Evolutionary conservation across 2,888 invertebrate genomes (phyloP).

Genomic region (Hypsopygia costalis): DNA sequence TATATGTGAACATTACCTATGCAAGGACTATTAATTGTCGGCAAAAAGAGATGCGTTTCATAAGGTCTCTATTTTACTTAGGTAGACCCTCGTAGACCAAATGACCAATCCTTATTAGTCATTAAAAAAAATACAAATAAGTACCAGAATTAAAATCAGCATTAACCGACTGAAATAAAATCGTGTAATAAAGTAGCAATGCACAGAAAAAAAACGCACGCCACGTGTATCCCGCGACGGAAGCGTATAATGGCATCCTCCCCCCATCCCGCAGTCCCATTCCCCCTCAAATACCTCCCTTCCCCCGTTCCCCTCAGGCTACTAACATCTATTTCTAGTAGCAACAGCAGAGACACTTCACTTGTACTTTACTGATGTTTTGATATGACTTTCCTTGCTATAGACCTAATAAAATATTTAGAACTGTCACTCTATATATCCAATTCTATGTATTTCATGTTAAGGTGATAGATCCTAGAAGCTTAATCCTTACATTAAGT

Average conservation of each 20-base stretch:
- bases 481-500: too few relatives aligned
- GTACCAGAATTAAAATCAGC: too few relatives aligned
- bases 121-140: too few relatives aligned
- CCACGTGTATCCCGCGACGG: slow-evolving; percentile 59
- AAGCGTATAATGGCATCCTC: slow-evolving; percentile 38
- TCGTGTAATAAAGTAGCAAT: slow-evolving; percentile 4
- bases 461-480: too few relatives aligned
- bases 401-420: slow-evolving; percentile 29
- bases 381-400: slow-evolving; percentile 44
- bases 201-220: slow-evolving; percentile 34
- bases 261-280: slow-evolving; percentile 14
- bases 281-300: slow-evolving; percentile 13
- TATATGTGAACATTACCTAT: too few relatives aligned
- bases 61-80: too few relatives aligned
- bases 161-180: slow-evolving; percentile 4
- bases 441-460: too few relatives aligned
- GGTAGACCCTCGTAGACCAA: too few relatives aligned
- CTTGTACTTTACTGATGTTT: slow-evolving; percentile 59
- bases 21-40: too few relatives aligned
- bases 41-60: too few relatives aligned
- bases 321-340: slow-evolving; percentile 61
- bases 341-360: slow-evolving; percentile 59
- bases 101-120: too few relatives aligned
- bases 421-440: background rate
- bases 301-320: slow-evolving; percentile 29